Conservation (phyloP, 2,888 invertebrate species). For the Cybosia mesomella region DNA sequence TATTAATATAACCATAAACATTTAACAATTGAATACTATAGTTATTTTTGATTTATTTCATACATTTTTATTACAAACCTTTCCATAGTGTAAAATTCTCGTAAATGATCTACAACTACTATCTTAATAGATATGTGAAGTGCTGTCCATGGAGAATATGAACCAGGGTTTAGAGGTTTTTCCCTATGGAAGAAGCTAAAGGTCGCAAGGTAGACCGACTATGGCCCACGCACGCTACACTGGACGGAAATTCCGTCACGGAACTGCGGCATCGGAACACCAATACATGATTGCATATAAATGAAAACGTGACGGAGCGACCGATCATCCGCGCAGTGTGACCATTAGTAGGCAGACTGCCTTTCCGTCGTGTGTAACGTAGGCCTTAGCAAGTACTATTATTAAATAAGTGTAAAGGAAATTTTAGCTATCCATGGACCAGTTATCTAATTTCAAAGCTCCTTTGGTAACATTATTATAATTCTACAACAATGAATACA, state of each 20-base stretch:
- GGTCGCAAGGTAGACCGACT: background rate
- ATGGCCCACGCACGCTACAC: background rate
- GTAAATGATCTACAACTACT: background rate
- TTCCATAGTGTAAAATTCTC: background rate
- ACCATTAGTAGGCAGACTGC: too few species aligned
- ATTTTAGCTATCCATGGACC: conserved; percentile 18
- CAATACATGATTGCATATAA: too few species aligned
- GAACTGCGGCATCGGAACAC: background rate
- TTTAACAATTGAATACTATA: conserved; percentile 13
- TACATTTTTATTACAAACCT: background rate
- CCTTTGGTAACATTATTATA: conserved; percentile 58
- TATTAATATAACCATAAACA: conserved; percentile 16
- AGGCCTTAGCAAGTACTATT: background rate
- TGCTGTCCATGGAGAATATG: background rate
- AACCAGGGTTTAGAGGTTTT: background rate
- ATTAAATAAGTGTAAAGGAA: conserved; percentile 16
- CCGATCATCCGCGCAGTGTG: too few species aligned
- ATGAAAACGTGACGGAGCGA: too few species aligned
- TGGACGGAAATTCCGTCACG: background rate
- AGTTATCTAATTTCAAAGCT: conserved; percentile 42
- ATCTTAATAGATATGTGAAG: conserved; percentile 2
- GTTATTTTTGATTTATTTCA: background rate
- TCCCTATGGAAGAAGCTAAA: background rate
- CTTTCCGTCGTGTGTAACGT: background rate
- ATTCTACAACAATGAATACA: conserved; percentile 32